Conservation (phyloP, 2,797 vertebrate species). For the Brachyalestes nurse region DNA sequence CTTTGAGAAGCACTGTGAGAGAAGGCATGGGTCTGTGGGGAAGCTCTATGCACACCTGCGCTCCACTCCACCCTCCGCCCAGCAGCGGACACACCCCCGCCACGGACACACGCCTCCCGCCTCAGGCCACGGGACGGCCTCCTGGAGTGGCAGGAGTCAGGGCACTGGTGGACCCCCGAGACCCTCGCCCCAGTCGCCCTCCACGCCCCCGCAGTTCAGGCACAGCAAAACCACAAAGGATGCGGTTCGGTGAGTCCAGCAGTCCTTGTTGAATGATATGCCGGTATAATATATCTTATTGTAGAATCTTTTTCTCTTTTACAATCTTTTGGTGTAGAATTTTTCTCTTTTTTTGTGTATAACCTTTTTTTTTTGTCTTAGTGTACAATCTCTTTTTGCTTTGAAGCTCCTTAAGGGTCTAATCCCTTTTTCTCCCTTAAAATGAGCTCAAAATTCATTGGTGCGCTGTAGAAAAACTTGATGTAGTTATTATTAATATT, state of each 20-base stretch:
- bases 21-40: constrained; percentile 87
- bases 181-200: constrained; percentile 77
- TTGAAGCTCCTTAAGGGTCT: no score
- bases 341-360: no score
- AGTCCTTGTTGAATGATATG: neutral
- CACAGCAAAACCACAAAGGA: constrained; percentile 85
- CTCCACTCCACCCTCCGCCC: constrained; percentile 74
- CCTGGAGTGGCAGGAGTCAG: constrained; percentile 73
- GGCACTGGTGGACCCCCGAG: constrained; percentile 70
- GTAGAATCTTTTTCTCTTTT: no score
- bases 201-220: constrained; percentile 81
- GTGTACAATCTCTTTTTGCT: no score
- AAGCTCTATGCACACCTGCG: constrained; percentile 84
- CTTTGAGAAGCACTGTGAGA: constrained; percentile 94
- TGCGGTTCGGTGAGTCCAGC: constrained; percentile 83
- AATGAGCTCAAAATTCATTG: no score
- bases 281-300: neutral
- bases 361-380: no score
- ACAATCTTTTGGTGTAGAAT: no score
- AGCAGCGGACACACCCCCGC: constrained; percentile 78
- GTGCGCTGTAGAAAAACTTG: no score
- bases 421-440: no score
- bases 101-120: constrained; percentile 80
- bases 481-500: no score
- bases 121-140: constrained; percentile 68